Conservation (phyloP, 2,888 invertebrate genomes). For the Pantelozetes paolii region DNA sequence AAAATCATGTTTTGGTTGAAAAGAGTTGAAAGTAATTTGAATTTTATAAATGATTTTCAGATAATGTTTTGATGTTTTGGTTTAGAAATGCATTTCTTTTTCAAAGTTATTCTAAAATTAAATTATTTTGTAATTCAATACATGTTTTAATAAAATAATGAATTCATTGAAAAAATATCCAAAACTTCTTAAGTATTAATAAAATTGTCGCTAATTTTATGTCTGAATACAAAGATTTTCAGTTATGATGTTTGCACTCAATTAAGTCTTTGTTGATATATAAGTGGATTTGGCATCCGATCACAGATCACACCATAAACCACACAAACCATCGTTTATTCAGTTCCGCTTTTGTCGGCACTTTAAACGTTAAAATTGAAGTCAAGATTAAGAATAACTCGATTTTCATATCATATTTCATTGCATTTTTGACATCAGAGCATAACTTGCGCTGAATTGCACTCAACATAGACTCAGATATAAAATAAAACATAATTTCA, state of each 20-base stretch:
- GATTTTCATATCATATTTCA: constrained; percentile 34
- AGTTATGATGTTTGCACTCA: constrained; percentile 14
- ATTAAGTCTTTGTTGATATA: constrained; percentile 36
- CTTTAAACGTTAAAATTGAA: constrained; percentile 5
- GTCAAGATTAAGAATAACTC: constrained; percentile 32
- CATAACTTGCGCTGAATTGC: constrained; percentile 6
- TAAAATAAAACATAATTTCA: too few species aligned
- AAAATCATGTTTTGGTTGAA: too few species aligned
- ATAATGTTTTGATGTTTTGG: too few species aligned
- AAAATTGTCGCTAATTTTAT: background rate
- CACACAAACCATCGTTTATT: constrained; percentile 11
- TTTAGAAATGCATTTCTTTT: too few species aligned
- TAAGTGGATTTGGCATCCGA: constrained; percentile 27
- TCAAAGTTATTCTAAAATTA: too few species aligned
- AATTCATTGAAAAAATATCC: background rate
- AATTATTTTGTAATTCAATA: background rate
- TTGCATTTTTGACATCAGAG: constrained; percentile 1
- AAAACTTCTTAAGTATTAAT: constrained; percentile 5
- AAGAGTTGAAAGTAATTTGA: too few species aligned
- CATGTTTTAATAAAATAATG: too few species aligned
- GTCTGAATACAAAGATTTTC: background rate
- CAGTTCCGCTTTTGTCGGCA: constrained; percentile 34
- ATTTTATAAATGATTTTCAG: too few species aligned
- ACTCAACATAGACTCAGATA: background rate
- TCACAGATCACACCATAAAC: background rate